phyloP scores from a whole-genome alignment of 2,113 vertebrate genomes.

The Colistium nudipinnis region DNA sequence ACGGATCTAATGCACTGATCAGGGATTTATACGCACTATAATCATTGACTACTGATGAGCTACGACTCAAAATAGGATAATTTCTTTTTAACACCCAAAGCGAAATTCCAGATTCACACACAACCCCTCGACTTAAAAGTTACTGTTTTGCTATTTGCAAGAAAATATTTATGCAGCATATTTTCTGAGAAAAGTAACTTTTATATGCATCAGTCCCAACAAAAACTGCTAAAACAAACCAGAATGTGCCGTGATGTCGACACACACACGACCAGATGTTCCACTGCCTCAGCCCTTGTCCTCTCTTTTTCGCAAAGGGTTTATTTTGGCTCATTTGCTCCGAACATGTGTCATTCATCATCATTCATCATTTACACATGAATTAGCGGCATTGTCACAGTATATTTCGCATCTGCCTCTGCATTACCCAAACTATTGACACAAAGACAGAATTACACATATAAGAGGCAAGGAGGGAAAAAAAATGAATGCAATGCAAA shows the following conservation, averaged over 20 bases:
- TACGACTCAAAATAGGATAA: neutral
- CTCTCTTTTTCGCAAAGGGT: neutral
- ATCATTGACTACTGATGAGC: neutral
- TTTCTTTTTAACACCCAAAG: neutral
- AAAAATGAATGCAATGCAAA: neutral
- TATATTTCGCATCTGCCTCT: neutral
- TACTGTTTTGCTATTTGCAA: too few species aligned
- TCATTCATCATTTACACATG: neutral
- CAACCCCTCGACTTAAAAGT: neutral
- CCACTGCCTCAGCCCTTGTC: too few species aligned
- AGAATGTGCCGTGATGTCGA: too few species aligned
- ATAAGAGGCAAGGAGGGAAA: neutral
- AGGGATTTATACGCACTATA: neutral
- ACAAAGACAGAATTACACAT: too few species aligned
- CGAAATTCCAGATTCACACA: neutral
- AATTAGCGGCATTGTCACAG: neutral
- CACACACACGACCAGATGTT: too few species aligned
- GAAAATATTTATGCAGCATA: too few species aligned
- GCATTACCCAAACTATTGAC: neutral
- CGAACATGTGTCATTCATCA: neutral
- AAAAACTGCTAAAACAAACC: neutral
- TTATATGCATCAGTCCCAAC: neutral
- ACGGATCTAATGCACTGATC: neutral
- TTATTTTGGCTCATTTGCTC: neutral
- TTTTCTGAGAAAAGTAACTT: neutral